phyloP scores from a whole-genome alignment of 1,140 invertebrate species.

The Trichonephila inaurata region DNA sequence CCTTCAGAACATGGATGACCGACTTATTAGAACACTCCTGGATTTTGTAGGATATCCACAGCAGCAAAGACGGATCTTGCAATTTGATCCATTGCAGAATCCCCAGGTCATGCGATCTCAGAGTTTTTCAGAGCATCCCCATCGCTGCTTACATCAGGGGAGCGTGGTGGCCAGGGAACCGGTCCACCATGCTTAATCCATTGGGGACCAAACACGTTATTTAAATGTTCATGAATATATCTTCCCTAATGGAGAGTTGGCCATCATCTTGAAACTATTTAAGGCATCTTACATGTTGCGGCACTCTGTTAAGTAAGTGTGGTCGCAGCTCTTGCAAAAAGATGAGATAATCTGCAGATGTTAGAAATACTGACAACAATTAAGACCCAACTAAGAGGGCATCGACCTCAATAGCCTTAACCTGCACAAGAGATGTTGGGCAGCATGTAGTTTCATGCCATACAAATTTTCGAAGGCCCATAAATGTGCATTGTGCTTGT shows the following conservation, averaged over 20 bases:
- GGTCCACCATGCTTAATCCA: too few species aligned
- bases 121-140: too few species aligned
- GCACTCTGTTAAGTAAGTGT: not conserved
- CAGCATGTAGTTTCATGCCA: too few species aligned
- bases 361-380: not conserved
- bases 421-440: not conserved
- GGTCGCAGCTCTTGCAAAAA: constrained; percentile 37
- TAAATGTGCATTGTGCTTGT: too few species aligned
- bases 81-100: not conserved
- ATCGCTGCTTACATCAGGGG: constrained; percentile 80
- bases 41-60: too few species aligned
- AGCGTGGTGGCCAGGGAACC: too few species aligned
- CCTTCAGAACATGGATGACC: too few species aligned
- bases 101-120: not conserved
- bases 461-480: too few species aligned
- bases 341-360: not conserved
- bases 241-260: too few species aligned
- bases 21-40: too few species aligned
- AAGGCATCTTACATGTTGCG: not conserved
- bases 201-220: not conserved
- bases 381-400: constrained; percentile 47
- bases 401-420: constrained; percentile 4
- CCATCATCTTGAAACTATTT: not conserved
- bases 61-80: too few species aligned
- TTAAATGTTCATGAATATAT: too few species aligned